Evolutionary conservation across 2,888 invertebrate genomes (phyloP), one percentile per base, ranked within the genome.

Genomic region (Andrena minutula): DNA sequence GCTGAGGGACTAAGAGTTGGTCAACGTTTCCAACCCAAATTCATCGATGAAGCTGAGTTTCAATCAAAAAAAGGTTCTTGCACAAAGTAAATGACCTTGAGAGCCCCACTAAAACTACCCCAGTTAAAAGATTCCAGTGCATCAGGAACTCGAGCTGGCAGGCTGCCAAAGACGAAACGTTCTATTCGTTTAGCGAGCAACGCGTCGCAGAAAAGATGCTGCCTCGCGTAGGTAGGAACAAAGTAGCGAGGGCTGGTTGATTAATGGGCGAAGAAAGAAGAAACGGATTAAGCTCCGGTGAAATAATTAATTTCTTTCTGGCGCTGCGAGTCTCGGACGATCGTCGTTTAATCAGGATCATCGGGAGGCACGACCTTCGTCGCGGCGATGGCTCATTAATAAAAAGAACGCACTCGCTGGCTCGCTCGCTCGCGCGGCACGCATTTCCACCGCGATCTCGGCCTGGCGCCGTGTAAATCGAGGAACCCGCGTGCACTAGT

Each of bases 391-490:
- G 85, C 68, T 86, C 85, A 78, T 86, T 86, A 88, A 88, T 88
- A 84, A 86, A 85, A 86, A 87, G 86, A 85, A 81, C 69, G 83
- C 68, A 82, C 79, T 56, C 20, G 20, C 51, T 51, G 20, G 51
- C 51, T n/a, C 51, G 6, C 51, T 20, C 20, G 20, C 51, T 51
- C 72, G 75, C 69, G 74, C 75, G 77, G 76, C 85, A 79, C 85
- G 86, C 86, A 86, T 86, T 88, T 88, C 86, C 86, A 81, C 79
- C 80, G 51, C 77, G 87, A 85, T 79, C 75, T 47, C 61, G 76
- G 61, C 64, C 73, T 80, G 86, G 88, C 88, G 88, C 88, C 88
- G 87, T 86, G 86, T 86, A 87, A 83, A 88, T 88, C 85, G 88
- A 85, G 73, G 81, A 68, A 60, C 75, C 84, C 74, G 77, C 72